These are phyloP conservation scores for Malthinus flaveolus DNA, from an alignment of 2,888 invertebrate species.

Conservation along the genomic window DNA sequence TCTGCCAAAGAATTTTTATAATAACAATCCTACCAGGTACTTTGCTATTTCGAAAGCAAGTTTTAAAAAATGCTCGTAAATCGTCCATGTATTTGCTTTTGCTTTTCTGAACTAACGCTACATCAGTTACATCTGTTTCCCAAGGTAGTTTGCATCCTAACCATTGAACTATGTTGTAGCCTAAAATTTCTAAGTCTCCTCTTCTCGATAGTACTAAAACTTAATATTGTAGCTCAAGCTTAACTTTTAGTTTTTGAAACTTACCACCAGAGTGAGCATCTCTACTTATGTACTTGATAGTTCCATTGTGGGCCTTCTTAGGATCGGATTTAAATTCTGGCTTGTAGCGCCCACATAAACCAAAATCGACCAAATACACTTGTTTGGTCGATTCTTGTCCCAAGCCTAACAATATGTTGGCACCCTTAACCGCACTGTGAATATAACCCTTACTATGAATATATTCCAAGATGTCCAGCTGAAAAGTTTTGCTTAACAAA, in stretches of 20 bases:
- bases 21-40: slow-evolving; percentile 51
- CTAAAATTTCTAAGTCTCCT: slow-evolving; percentile 92
- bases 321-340: slow-evolving; percentile 82
- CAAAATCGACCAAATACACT: slow-evolving; percentile 91
- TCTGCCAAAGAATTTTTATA: slow-evolving; percentile 2
- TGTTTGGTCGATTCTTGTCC: slow-evolving; percentile 68
- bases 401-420: slow-evolving; percentile 83
- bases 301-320: slow-evolving; percentile 94
- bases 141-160: slow-evolving; percentile 81
- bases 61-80: slow-evolving; percentile 53
- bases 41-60: slow-evolving; percentile 49
- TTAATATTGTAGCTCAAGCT: too few relatives aligned
- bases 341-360: slow-evolving; percentile 77
- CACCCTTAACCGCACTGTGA: slow-evolving; percentile 95
- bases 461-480: slow-evolving; percentile 89
- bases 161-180: slow-evolving; percentile 94
- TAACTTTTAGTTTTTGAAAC: not conserved
- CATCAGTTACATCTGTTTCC: slow-evolving; percentile 69
- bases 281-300: slow-evolving; percentile 93
- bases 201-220: slow-evolving; percentile 74
- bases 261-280: slow-evolving; percentile 92
- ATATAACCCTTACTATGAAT: slow-evolving; percentile 89
- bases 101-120: slow-evolving; percentile 65
- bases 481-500: slow-evolving; percentile 43
- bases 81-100: slow-evolving; percentile 72